Evolutionary conservation across 2,113 vertebrate genomes (phyloP).

Genomic region (Nannobrachium achirus): DNA sequence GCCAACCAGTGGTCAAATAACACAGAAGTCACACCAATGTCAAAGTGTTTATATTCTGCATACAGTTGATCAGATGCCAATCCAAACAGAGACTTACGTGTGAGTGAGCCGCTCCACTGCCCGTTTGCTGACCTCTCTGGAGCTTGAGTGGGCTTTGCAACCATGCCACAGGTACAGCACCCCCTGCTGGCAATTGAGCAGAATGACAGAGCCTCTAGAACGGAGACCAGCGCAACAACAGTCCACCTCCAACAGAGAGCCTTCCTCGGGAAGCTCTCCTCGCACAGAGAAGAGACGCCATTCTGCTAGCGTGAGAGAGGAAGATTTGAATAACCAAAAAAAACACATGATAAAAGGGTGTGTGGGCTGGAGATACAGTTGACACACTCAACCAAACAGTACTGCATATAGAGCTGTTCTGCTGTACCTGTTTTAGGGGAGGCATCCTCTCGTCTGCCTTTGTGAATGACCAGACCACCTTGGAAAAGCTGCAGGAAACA

Average conservation of each 20-base stretch:
- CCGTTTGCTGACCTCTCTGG: conserved; percentile 72
- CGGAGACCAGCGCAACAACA: conserved; percentile 75
- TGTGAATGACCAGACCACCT: conserved; percentile 78
- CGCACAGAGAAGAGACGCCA: conserved; percentile 79
- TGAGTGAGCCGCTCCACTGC: conserved; percentile 69
- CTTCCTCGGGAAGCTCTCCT: conserved; percentile 77
- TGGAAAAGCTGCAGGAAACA: conserved; percentile 84
- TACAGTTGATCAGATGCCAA: no score
- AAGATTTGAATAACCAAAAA: not conserved
- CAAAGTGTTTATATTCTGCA: no score
- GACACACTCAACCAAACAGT: not conserved
- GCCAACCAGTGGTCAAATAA: not conserved
- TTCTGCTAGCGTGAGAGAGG: conserved; percentile 23
- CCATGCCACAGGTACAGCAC: conserved; percentile 79
- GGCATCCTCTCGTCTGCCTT: conserved; percentile 56
- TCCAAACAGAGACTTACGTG: conserved; percentile 60
- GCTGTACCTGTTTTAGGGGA: conserved; percentile 60
- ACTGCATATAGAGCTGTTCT: not conserved
- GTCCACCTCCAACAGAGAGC: conserved; percentile 74
- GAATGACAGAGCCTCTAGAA: conserved; percentile 74
- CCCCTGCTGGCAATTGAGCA: conserved; percentile 76
- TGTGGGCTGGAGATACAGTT: not conserved
- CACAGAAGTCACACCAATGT: no score
- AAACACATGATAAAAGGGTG: not conserved
- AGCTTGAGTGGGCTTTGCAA: conserved; percentile 72